A percentile compares a stretch with the other conserved stretches of the same genome.
phyloP scores from a whole-genome alignment of 1,140 invertebrate genomes.

The Achatina immaculata region DNA sequence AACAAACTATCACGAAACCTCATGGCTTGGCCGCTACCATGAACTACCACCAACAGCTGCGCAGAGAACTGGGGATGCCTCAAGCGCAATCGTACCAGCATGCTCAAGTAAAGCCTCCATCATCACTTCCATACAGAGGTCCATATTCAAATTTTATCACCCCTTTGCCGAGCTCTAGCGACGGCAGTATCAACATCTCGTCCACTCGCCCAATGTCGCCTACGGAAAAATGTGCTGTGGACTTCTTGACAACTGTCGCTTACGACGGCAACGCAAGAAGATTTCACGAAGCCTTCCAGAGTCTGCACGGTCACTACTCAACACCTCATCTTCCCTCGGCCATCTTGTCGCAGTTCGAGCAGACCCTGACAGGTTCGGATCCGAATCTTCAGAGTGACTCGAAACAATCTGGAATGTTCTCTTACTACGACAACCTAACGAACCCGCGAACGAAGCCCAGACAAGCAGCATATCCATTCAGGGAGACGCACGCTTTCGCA shows the following conservation, averaged over 20 bases:
- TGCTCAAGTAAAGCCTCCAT: neutral
- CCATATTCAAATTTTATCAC: slow-evolving; percentile 16
- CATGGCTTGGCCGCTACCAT: slow-evolving; percentile 7
- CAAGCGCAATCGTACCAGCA: neutral
- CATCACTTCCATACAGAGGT: neutral
- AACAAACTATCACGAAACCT: neutral
- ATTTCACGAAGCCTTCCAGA: slow-evolving; percentile 27
- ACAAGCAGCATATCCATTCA: neutral
- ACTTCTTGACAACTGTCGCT: neutral
- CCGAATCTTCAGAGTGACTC: slow-evolving; percentile 22
- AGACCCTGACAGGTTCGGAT: slow-evolving; percentile 25
- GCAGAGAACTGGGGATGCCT: slow-evolving; percentile 31
- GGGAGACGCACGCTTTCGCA: neutral
- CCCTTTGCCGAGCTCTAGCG: slow-evolving; percentile 24
- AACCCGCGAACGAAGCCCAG: neutral
- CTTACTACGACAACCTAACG: slow-evolving; percentile 22
- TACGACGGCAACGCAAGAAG: neutral
- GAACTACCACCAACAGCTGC: slow-evolving; percentile 33
- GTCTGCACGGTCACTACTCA: slow-evolving; percentile 25
- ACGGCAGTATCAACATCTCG: slow-evolving; percentile 1
- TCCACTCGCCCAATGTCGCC: neutral
- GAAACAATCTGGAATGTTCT: neutral
- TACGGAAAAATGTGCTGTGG: neutral
- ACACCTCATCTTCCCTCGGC: slow-evolving; percentile 30
- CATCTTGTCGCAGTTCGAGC: neutral